Evolutionary conservation across 1,140 invertebrate species (phyloP), one percentile per base, ranked within the genome.

Genomic region (Rhagoletis zephyria): DNA sequence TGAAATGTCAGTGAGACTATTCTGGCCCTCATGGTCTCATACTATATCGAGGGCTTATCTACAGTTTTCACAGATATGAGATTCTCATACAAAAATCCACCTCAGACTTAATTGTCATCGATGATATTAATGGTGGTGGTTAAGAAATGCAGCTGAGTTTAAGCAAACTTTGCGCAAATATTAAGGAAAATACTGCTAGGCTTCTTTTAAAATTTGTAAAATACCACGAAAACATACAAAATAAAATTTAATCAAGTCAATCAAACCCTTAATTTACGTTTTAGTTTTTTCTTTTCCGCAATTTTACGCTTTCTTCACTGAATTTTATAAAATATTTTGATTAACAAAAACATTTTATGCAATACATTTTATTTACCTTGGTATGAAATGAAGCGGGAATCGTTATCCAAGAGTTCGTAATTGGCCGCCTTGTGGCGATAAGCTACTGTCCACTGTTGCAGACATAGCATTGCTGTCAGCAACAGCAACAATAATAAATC

Each of bases 361-460:
- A 87, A 87, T 86, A 30, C 14, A 81, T 10, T 59, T 90, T 89
- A 90, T 91, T 90, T 90, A 94, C 93, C 93, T 93, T 94, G 93
- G 91, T 93, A 93, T 87, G 93, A 94, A 87, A 94, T 93, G 87
- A 91, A 94, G 88, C 93, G 90, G 88, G 91, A 92, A 90, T 92
- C 91, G 85, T 91, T 92, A 88, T 92, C 90, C 89, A 91, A 89
- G 86, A 91, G 88, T 60, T 92, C 91, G 85, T 88, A 89, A 85
- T 90, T 91, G 63, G 90, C 81, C 89, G 89, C 85, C 59, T 85
- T 85, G 51, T 85, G 85, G 45, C 85, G 85, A 42, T 85, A 81
- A 30, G 74, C 74, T 16, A 56, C 45, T 9, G 42, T 9, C 7
- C 48, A 56, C 19, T 56, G 74, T 56, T 81, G 74, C 74, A 59